These are phyloP conservation scores for Adineta ricciae DNA, from an alignment of 2,888 invertebrate species.

Conservation along the genomic window DNA sequence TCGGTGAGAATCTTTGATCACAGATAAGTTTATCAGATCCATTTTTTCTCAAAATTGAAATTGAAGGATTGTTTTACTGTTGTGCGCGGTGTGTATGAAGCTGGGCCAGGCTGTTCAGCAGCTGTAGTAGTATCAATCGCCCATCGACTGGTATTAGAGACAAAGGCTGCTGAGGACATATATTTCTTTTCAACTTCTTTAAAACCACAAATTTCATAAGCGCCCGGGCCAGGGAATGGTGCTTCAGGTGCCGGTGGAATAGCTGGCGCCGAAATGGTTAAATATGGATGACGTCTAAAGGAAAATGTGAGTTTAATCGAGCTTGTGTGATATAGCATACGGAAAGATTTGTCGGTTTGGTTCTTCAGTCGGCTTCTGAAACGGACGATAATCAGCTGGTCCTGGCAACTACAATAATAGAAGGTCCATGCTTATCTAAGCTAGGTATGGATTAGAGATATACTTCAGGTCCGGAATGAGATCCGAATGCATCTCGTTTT, in stretches of 20 bases:
- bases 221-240: slow-evolving; percentile 45
- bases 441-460: neutral
- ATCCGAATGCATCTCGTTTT: slow-evolving; percentile 35
- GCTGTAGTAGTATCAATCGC: neutral
- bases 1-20: neutral
- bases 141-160: slow-evolving; percentile 47
- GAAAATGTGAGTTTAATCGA: neutral
- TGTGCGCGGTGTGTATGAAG: slow-evolving; percentile 33
- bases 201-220: slow-evolving; percentile 38
- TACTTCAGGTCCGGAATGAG: neutral
- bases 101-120: slow-evolving; percentile 35
- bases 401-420: slow-evolving; percentile 41
- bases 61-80: slow-evolving; percentile 30
- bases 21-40: slow-evolving; percentile 21
- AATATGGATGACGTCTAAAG: slow-evolving; percentile 47
- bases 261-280: slow-evolving; percentile 49
- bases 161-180: slow-evolving; percentile 48
- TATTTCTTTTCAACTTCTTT: slow-evolving; percentile 45
- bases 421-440: no score
- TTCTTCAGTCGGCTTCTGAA: slow-evolving; percentile 35
- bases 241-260: slow-evolving; percentile 45
- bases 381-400: slow-evolving; percentile 44
- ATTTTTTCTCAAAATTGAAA: slow-evolving; percentile 32
- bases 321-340: slow-evolving; percentile 39
- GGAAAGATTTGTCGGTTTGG: slow-evolving; percentile 41